Base-by-base conservation (phyloP, 2,113 vertebrate species). In the Cephalopterus ornatus region DNA sequence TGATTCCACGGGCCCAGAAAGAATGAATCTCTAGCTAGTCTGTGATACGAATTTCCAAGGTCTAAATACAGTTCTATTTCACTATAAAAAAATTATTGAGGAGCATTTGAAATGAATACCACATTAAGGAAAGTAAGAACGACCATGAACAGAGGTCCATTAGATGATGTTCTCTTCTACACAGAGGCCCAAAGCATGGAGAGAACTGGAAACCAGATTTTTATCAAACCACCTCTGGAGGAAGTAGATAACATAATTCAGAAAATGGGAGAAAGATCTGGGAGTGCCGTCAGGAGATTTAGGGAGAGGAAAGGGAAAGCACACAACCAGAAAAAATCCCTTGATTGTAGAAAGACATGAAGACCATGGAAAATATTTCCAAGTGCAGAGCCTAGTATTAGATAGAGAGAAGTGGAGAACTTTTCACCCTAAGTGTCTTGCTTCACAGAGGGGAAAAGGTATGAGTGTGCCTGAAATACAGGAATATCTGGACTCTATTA, bases 171-270 rank as follows among this genome's bases (percentile, higher is more conserved):
- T 79, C 84, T 85, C 41, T 73, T 83, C 66, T 32, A 91, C 8
- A 70, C 6, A 82, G 70, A 85, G 44, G 58, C 30, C 21, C 1
- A 1, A 94, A 66, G 53, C 89, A 95, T 76, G 30, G 89, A 76
- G 74, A 94, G 71, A 95, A 79, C 58, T 97, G 78, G 87, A 96
- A 97, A 85, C 28, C 58, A 95, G 95, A 95, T 95, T 95, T 93
- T 95, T 92, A 96, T 97, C 93, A 87, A 88, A 46, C 66, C 62
- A 85, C 58, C 78, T 94, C 95, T 97, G 96, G 74, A 95, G 94
- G 95, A 97, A 96, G 87, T 53, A 95, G 91, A 95, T 96, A 95
- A 96, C 84, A 53, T 46, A 85, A 96, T 73, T 93, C 81, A 96
- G 73, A 96, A 96, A 96, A 94, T 55, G 46, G 89, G 41, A 88